Evolutionary conservation across 1,140 invertebrate genomes (phyloP), one percentile per base, ranked within the genome.

Genomic region (Planococcus citri): DNA sequence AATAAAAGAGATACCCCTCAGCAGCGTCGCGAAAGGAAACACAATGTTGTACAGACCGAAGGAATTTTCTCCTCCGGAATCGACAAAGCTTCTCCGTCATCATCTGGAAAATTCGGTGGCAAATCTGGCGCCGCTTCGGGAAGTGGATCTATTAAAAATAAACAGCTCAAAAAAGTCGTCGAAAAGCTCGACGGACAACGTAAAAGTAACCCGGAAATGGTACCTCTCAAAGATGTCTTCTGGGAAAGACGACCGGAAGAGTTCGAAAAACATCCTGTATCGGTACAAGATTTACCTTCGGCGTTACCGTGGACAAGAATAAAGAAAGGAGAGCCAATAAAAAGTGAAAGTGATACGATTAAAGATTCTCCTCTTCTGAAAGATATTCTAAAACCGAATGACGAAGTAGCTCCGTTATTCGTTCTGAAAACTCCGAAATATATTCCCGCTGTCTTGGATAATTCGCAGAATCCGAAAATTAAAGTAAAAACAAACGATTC

Each of bases 361-460:
- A 64, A 64, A 64, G 9, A 3, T 10, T 24, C 3, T 64, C 24
- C 60, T 6, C 6, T 64, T 64, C 20, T 64, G 17, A 64, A 2
- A 2, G 60, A 64, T 17, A 12, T 64, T 9, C 20, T 64, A 1
- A 27, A 27, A 25, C 60, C 60, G 3, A 25, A 64, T 17, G 25
- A 27, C 22, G 60, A 64, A 24, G 60, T 24, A 6, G 10, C 60
- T 4, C 60, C 60, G 9, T 25, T 64, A 27, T 64, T 64, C 22
- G 24, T 64, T 64, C 17, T 64, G 22, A 64, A 64, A 20, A 64
- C 60, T 3, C 60, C 60, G 24, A 64, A 64, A 27, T 64, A 64
- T 64, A 9, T 64, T 24, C 60, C 60, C 10, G 60, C 22, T 64
- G 10, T 64, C 2, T 17, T 64, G 3, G 60, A 64, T 64, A 17